Conservation (phyloP, 2,797 vertebrate genomes). For the Arnoldichthys spilopterus region DNA sequence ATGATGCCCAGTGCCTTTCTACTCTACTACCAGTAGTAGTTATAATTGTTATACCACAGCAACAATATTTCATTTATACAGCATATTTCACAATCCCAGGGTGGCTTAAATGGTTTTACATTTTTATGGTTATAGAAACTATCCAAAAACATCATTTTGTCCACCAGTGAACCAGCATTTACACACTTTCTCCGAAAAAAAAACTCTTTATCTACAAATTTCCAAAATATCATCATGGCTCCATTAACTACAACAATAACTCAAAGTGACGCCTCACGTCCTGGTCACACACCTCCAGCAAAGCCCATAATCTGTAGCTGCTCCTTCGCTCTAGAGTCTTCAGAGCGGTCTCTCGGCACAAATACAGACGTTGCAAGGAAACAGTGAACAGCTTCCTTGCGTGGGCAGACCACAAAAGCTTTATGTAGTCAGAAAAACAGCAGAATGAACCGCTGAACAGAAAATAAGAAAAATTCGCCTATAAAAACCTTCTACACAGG, state of each 20-base stretch:
- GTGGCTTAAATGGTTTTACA: too few species aligned
- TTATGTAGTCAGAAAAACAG: background rate
- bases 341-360: background rate
- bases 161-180: background rate
- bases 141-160: background rate
- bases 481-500: background rate
- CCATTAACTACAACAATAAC: background rate
- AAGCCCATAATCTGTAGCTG: background rate
- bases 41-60: background rate
- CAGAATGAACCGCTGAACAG: background rate
- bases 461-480: background rate
- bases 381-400: background rate
- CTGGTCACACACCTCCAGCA: background rate
- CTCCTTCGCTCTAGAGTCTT: background rate
- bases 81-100: too few species aligned
- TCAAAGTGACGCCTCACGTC: background rate
- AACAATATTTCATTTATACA: too few species aligned
- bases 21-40: too few species aligned
- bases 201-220: background rate
- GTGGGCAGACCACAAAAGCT: constrained; percentile 5
- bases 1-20: background rate
- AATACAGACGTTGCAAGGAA: background rate
- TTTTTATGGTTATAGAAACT: background rate
- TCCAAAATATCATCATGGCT: background rate
- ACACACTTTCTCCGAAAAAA: background rate